Percentiles rank a stretch among this genome's conserved stretches.
These are phyloP conservation scores for Lucinisca nassula DNA, from an alignment of 2,888 invertebrate species.

Conservation along the genomic window DNA sequence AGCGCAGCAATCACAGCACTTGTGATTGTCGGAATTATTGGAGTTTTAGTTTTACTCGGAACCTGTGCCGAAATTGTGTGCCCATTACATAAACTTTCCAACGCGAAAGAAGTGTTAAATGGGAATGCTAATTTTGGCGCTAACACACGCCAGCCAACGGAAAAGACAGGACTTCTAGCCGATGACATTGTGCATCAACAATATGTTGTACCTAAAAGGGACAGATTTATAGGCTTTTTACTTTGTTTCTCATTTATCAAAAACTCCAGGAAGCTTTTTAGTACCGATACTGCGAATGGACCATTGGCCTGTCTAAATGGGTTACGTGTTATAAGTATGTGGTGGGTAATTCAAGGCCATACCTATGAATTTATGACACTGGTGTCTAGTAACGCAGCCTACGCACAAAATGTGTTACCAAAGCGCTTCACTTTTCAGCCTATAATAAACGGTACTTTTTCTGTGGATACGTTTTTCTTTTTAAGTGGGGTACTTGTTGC, in stretches of 20 bases:
- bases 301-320: constrained; percentile 91
- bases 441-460: constrained; percentile 80
- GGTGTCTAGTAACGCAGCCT: constrained; percentile 52
- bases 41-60: background rate
- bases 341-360: constrained; percentile 84
- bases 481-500: constrained; percentile 71
- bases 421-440: constrained; percentile 74
- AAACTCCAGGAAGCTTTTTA: constrained; percentile 68
- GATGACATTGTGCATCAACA: background rate
- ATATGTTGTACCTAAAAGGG: background rate
- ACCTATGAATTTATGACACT: constrained; percentile 55
- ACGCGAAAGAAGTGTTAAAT: background rate
- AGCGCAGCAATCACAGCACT: background rate
- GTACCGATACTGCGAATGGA: constrained; percentile 61
- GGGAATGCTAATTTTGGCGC: background rate
- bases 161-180: background rate
- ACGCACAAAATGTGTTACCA: background rate
- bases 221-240: background rate
- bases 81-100: background rate
- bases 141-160: background rate
- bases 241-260: constrained; percentile 64
- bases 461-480: constrained; percentile 85
- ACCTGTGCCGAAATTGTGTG: background rate
- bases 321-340: too few relatives aligned
- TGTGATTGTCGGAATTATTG: background rate